These are phyloP conservation scores for Thunnus maccoyii DNA, from an alignment of 2,113 vertebrate genomes.

Conservation along the genomic window DNA sequence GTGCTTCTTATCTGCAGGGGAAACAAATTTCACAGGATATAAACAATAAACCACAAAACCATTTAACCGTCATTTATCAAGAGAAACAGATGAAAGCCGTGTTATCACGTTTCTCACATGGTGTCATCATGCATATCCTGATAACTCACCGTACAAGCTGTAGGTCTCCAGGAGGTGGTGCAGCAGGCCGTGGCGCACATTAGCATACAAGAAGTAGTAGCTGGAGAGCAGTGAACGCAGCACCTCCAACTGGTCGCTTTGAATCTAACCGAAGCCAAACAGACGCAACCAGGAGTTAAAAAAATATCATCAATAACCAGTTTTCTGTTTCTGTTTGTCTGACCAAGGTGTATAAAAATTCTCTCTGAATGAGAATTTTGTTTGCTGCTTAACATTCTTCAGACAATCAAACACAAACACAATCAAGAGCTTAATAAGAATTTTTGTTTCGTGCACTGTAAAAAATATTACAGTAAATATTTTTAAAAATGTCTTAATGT, in stretches of 20 bases:
- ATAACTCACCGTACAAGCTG: constrained; percentile 81
- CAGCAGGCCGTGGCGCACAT: constrained; percentile 84
- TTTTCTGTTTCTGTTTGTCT: no score
- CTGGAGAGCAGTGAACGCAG: constrained; percentile 85
- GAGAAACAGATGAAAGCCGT: no score
- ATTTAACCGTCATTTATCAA: not conserved
- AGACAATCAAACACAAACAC: no score
- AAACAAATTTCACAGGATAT: not conserved
- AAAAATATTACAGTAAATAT: no score
- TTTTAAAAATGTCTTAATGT: no score
- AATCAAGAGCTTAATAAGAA: no score
- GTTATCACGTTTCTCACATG: no score
- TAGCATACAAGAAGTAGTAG: constrained; percentile 85
- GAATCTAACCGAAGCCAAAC: constrained; percentile 76
- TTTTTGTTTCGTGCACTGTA: no score
- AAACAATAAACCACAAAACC: not conserved
- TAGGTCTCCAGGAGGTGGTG: constrained; percentile 85
- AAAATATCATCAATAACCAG: not conserved
- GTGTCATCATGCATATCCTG: no score
- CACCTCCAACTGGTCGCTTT: constrained; percentile 70
- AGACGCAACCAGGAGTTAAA: constrained; percentile 4
- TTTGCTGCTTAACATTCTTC: no score
- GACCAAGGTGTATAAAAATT: no score
- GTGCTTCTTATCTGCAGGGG: constrained; percentile 35
- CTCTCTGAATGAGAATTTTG: no score